phyloP scores from a whole-genome alignment of 2,888 invertebrate species.

The Drosophila pegasa region DNA sequence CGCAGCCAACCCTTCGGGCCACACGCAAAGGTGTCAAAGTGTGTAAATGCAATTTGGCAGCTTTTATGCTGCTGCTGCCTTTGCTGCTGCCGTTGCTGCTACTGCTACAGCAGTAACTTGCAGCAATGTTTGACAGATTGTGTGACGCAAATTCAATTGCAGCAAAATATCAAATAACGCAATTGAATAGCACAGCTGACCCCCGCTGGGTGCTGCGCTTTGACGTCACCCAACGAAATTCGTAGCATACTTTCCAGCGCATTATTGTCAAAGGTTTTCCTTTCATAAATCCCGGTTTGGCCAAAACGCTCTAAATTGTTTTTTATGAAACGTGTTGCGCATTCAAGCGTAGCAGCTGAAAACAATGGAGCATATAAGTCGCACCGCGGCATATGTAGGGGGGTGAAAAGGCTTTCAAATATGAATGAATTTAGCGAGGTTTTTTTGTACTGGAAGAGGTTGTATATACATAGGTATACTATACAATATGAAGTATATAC shows the following conservation, averaged over 20 bases:
- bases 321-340: background rate
- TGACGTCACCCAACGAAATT: conserved; percentile 29
- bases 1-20: conserved; percentile 14
- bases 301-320: background rate
- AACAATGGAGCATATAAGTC: background rate
- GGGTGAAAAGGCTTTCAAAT: background rate
- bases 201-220: conserved; percentile 10
- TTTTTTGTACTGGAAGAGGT: background rate
- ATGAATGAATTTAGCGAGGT: background rate
- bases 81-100: conserved; percentile 4
- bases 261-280: conserved; percentile 22
- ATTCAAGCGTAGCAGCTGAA: background rate
- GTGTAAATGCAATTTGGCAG: conserved; percentile 72
- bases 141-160: conserved; percentile 56
- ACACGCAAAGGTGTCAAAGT: conserved; percentile 46
- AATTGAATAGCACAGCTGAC: conserved; percentile 45
- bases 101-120: background rate
- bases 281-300: background rate
- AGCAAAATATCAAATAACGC: conserved; percentile 54
- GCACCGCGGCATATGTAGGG: background rate
- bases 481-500: too few relatives aligned
- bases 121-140: conserved; percentile 50
- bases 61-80: conserved; percentile 24
- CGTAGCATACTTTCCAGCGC: conserved; percentile 48
- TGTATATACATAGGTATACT: too few relatives aligned